These are phyloP conservation scores for Stratiomys singularior DNA, from an alignment of 2,888 invertebrate species.

Conservation along the genomic window DNA sequence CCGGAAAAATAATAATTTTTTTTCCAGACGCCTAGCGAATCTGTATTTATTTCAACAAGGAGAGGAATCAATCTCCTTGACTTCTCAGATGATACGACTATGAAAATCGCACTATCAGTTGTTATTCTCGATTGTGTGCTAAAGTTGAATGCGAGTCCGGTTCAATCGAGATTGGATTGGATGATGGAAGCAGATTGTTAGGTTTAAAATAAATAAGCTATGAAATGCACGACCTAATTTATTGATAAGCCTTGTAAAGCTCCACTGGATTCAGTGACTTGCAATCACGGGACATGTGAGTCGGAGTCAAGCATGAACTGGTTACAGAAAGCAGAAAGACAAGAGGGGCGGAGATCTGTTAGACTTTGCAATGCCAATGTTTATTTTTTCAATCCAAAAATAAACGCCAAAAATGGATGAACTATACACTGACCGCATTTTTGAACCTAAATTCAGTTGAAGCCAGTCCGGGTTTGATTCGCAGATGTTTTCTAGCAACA, in stretches of 20 bases:
- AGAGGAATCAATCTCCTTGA: slow-evolving; percentile 40
- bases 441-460: too few relatives aligned
- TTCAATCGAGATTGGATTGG: slow-evolving; percentile 14
- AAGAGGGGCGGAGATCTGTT: too few relatives aligned
- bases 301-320: neutral
- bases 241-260: slow-evolving; percentile 21
- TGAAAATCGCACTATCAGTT: slow-evolving; percentile 16
- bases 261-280: slow-evolving; percentile 1
- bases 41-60: neutral
- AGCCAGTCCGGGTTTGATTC: too few relatives aligned
- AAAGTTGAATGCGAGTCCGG: slow-evolving; percentile 25
- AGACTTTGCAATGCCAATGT: too few relatives aligned
- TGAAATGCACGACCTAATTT: slow-evolving; percentile 39
- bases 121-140: slow-evolving; percentile 37
- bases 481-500: too few relatives aligned
- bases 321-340: neutral
- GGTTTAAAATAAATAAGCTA: neutral
- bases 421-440: too few relatives aligned
- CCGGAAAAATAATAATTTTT: slow-evolving; percentile 32
- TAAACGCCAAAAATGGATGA: too few relatives aligned
- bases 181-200: neutral
- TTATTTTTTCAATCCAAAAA: too few relatives aligned
- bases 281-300: neutral
- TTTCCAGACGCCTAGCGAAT: neutral
- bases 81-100: neutral